Base-by-base conservation (phyloP, 2,113 vertebrate genomes). In the Taurulus bubalis region DNA sequence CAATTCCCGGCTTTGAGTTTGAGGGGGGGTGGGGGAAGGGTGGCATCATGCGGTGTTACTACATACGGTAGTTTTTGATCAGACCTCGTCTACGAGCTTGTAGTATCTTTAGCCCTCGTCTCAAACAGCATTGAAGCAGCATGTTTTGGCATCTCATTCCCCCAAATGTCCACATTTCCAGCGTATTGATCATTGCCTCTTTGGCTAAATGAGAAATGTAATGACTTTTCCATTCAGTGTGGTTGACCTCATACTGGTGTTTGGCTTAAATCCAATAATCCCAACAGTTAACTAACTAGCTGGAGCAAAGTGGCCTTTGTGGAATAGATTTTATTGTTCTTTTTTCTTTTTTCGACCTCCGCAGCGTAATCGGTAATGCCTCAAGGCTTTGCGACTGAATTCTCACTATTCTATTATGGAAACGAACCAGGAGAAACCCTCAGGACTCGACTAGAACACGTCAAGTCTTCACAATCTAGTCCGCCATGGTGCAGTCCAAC, bases 141-240 rank as follows among this genome's bases (percentile, higher is more conserved):
- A 34, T 60, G 20, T 24, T 42, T 45, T 60, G 22, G 10, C 28
- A 34, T 58, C 36, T 71, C 53, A 60, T 15, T 22, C 16, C 14
- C 11, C 28, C 42, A 36, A 8, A 47, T 56, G 18, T 15, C 42
- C 34, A 69, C 49, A 51, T 69, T 42, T 28, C 36, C 5, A 30
- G 32, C 1, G 7, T 60, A 77, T 77, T 56, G 71, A 79, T 79
- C 42, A 0, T 30, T 14, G 24, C 15, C 65, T 59, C 55, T 75
- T 60, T 42, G 77, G 24, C 58, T 66, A 26, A 77, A 28, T 78
- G 71, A 83, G 66, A 71, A 70, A 24, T 51, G 60, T 74, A 74
- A 73, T 65, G 65, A 71, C 53, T 84, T 85, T 89, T 85, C 69
- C 75, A 59, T 64, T 16, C 55, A 20, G 82, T 30, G 16, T 53